These are phyloP conservation scores for Acanthococcus lagerstroemiae DNA, from an alignment of 2,888 invertebrate genomes.

Conservation along the genomic window DNA sequence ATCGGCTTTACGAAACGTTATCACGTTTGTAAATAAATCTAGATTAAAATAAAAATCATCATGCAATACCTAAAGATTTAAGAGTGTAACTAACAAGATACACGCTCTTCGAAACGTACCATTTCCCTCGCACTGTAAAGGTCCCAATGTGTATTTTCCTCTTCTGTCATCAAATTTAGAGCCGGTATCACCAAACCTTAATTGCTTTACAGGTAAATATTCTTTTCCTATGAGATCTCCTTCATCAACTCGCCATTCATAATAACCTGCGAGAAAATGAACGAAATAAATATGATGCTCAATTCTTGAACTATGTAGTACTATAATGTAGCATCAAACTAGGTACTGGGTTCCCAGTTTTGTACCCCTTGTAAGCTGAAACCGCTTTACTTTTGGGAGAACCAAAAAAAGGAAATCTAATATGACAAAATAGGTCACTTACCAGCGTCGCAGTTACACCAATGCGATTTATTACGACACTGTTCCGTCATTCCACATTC, in stretches of 20 bases:
- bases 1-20: conserved; percentile 86
- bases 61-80: too few relatives aligned
- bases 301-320: too few relatives aligned
- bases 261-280: conserved; percentile 35
- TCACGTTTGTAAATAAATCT: conserved; percentile 82
- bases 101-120: conserved; percentile 51
- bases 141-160: conserved; percentile 76
- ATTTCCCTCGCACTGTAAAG: conserved; percentile 84
- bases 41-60: conserved; percentile 25
- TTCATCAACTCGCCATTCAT: conserved; percentile 63
- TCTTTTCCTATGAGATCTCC: conserved; percentile 83
- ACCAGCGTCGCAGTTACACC: conserved; percentile 91
- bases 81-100: too few relatives aligned
- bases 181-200: conserved; percentile 90
- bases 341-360: too few relatives aligned
- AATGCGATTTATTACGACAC: conserved; percentile 72
- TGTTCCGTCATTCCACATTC: conserved; percentile 80
- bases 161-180: conserved; percentile 81
- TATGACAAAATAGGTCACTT: too few relatives aligned
- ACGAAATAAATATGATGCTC: too few relatives aligned
- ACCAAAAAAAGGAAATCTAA: conserved; percentile 1
- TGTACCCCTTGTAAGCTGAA: too few relatives aligned
- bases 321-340: too few relatives aligned
- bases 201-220: conserved; percentile 80
- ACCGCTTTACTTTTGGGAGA: background rate